These are phyloP conservation scores for Tachystola acroxantha DNA, from an alignment of 2,888 invertebrate genomes.

Conservation along the genomic window DNA sequence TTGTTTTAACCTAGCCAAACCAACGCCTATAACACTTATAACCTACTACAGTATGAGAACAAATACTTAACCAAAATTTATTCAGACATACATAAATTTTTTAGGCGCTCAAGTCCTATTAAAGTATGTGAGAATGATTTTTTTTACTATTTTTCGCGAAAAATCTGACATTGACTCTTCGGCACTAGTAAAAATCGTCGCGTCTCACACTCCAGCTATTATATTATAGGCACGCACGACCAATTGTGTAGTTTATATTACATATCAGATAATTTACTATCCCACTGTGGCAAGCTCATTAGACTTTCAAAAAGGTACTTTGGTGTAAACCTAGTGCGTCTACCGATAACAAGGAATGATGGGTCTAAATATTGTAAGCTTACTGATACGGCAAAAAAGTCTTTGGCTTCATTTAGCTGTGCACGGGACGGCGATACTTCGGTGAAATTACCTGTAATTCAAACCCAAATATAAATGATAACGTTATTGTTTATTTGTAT, in stretches of 20 bases:
- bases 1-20: too few species aligned
- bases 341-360: conserved; percentile 30
- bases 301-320: conserved; percentile 25
- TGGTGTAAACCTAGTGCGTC: conserved; percentile 26
- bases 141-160: too few species aligned
- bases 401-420: conserved; percentile 37
- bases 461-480: background rate
- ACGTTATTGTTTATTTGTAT: background rate
- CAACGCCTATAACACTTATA: too few species aligned
- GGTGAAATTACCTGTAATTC: conserved; percentile 44
- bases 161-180: too few species aligned
- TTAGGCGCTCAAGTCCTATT: too few species aligned
- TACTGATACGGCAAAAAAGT: conserved; percentile 36
- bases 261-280: conserved; percentile 17
- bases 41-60: too few species aligned
- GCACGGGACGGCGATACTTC: conserved; percentile 22
- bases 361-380: conserved; percentile 33
- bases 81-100: too few species aligned
- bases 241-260: background rate
- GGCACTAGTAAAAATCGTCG: too few species aligned
- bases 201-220: too few species aligned
- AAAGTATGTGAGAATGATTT: too few species aligned
- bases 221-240: too few species aligned
- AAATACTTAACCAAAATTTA: too few species aligned
- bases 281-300: conserved; percentile 31